Evolutionary conservation across 2,888 invertebrate genomes (phyloP).

Genomic region (Myathropa florea): DNA sequence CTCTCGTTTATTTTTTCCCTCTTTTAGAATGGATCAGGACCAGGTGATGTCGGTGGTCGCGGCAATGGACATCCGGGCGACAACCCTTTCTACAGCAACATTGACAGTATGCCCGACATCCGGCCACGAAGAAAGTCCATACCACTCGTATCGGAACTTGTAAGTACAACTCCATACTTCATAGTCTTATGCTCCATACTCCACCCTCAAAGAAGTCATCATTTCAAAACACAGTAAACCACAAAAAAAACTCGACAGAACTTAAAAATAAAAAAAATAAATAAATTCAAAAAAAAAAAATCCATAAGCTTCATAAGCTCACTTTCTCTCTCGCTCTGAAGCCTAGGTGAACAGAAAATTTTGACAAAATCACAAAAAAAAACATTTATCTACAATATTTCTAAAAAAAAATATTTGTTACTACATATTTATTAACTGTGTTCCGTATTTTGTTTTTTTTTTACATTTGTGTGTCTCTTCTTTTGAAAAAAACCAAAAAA

Average conservation of each 20-base stretch:
- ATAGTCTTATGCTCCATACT: background rate
- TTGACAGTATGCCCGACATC: conserved; percentile 99
- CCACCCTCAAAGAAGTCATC: background rate
- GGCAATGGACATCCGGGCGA: conserved; percentile 95
- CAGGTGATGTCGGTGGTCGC: conserved; percentile 89
- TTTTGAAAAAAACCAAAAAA: conserved; percentile 24
- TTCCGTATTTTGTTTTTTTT: conserved; percentile 53
- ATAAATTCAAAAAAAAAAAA: background rate
- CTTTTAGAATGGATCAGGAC: conserved; percentile 90
- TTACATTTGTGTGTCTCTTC: conserved; percentile 67
- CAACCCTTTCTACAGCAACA: conserved; percentile 99
- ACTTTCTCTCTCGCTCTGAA: background rate
- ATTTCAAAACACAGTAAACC: background rate
- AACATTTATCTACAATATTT: background rate
- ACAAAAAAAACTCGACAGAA: conserved; percentile 1
- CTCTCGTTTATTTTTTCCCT: background rate
- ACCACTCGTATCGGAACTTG: conserved; percentile 99
- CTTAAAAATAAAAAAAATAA: background rate
- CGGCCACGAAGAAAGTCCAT: conserved; percentile 98
- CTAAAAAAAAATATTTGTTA: conserved; percentile 32
- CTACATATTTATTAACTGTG: conserved; percentile 64
- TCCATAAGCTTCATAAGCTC: background rate
- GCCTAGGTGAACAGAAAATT: conserved; percentile 4
- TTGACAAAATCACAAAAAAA: conserved; percentile 1
- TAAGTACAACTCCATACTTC: conserved; percentile 84